These are phyloP conservation scores for Telmatochromis bifrenatus DNA, from an alignment of 2,113 vertebrate genomes.

Conservation along the genomic window DNA sequence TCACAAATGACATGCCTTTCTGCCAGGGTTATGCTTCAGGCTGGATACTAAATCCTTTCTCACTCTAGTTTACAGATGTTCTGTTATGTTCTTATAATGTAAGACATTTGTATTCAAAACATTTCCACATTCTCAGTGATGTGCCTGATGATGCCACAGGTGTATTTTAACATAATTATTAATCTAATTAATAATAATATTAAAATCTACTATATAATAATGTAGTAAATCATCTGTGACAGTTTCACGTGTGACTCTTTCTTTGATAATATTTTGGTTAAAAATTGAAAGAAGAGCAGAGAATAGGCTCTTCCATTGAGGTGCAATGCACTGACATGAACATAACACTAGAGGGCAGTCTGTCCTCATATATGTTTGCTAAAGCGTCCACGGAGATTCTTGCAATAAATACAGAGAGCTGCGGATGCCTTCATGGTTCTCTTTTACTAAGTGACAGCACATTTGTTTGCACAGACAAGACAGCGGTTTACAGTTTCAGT, in stretches of 20 bases:
- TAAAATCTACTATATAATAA: background rate
- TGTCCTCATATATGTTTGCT: background rate
- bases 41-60: background rate
- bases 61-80: background rate
- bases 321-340: background rate
- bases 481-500: background rate
- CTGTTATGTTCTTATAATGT: background rate
- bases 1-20: background rate
- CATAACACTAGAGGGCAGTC: constrained; percentile 1
- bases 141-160: background rate
- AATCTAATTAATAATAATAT: background rate
- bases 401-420: background rate
- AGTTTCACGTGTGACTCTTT: background rate
- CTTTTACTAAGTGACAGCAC: background rate
- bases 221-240: background rate
- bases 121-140: background rate
- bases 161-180: background rate
- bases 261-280: background rate
- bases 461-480: background rate
- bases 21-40: background rate
- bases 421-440: background rate
- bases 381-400: rapidly evolving
- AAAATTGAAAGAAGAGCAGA: background rate
- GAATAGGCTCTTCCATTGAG: background rate
- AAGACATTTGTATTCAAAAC: background rate